These are phyloP conservation scores for Pararge aegeria DNA, from an alignment of 1,140 invertebrate genomes.

Conservation along the genomic window DNA sequence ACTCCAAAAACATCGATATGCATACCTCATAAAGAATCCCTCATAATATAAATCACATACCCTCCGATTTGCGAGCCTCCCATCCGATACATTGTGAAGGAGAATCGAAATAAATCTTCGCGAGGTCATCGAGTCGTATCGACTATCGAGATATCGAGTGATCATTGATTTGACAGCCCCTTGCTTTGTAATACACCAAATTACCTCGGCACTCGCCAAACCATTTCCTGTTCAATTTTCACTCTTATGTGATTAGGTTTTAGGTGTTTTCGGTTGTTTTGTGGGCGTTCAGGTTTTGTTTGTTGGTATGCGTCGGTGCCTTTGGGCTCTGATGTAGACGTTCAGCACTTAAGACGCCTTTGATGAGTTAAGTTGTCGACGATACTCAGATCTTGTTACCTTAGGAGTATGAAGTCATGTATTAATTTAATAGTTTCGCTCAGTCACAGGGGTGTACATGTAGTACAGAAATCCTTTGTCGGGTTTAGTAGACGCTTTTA, in stretches of 20 bases:
- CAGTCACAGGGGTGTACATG: not conserved
- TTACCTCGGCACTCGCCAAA: not conserved
- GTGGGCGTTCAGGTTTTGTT: slow-evolving; percentile 4
- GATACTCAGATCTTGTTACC: slow-evolving; percentile 32
- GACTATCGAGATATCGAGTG: slow-evolving; percentile 26
- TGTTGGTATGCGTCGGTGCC: slow-evolving; percentile 29
- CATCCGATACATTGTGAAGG: slow-evolving; percentile 13
- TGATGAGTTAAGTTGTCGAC: slow-evolving; percentile 35
- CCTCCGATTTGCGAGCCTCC: not conserved
- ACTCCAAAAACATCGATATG: not conserved
- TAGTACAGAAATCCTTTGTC: not conserved
- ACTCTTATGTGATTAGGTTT: not conserved
- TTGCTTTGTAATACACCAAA: slow-evolving; percentile 21
- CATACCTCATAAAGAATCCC: not conserved
- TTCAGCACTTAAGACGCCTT: slow-evolving; percentile 34
- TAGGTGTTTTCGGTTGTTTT: not conserved
- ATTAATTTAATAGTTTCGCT: slow-evolving; percentile 31
- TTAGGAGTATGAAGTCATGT: slow-evolving; percentile 15
- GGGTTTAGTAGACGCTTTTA: no score
- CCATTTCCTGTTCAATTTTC: not conserved
- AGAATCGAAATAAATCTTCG: slow-evolving; percentile 23
- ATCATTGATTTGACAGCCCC: slow-evolving; percentile 38
- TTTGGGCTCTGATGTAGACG: slow-evolving; percentile 31
- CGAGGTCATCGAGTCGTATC: slow-evolving; percentile 30
- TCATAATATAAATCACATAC: not conserved